Percentiles rank a stretch among this genome's conserved stretches.
Conservation (phyloP, 2,888 invertebrate genomes). For the Brenthis ino region DNA sequence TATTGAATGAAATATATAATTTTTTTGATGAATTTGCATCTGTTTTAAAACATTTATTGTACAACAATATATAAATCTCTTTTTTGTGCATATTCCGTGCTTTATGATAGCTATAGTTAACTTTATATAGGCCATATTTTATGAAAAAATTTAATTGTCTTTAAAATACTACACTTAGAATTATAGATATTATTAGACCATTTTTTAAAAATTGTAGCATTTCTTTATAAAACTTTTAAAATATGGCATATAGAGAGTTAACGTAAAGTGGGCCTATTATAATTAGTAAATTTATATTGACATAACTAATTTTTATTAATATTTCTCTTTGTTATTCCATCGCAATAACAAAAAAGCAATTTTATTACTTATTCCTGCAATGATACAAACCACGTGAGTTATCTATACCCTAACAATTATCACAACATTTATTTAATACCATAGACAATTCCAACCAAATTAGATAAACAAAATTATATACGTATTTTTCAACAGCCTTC, state of each 20-base stretch:
- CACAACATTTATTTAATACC: slow-evolving; percentile 21
- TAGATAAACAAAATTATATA: slow-evolving; percentile 9
- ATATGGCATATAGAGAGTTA: not conserved
- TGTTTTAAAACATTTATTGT: not conserved
- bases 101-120: no score
- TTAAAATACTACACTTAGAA: no score
- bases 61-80: not conserved
- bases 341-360: slow-evolving; percentile 9
- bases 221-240: not conserved
- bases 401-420: slow-evolving; percentile 19
- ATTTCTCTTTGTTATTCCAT: slow-evolving; percentile 2
- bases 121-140: no score
- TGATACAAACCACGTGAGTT: not conserved
- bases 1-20: no score
- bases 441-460: slow-evolving; percentile 5
- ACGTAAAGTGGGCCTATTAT: not conserved
- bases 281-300: slow-evolving; percentile 8
- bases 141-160: no score
- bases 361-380: slow-evolving; percentile 1
- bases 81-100: slow-evolving; percentile 2
- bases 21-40: not conserved
- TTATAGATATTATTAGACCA: no score
- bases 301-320: not conserved
- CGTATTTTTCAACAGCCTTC: slow-evolving; percentile 13
- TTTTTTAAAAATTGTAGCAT: not conserved